Percentiles rank a stretch among this genome's conserved stretches.
Evolutionary conservation across 2,113 vertebrate genomes (phyloP).

Genomic region (Lepisosteus osseus): DNA sequence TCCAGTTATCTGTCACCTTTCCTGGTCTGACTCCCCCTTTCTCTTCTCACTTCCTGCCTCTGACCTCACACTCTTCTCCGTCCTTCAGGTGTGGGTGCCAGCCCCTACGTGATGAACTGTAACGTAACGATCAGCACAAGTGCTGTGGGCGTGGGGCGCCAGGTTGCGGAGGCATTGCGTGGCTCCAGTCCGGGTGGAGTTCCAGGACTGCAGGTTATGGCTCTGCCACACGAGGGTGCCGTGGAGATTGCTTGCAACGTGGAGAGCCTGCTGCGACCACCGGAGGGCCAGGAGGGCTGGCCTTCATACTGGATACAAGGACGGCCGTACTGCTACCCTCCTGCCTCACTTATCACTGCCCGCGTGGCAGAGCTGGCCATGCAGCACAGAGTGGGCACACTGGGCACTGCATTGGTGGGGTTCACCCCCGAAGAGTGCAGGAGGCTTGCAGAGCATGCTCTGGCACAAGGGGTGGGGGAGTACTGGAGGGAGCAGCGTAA

Average conservation of each 20-base stretch:
- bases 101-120: slow-evolving; percentile 70
- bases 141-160: slow-evolving; percentile 52
- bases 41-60: not conserved
- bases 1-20: not conserved
- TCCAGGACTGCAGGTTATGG: slow-evolving; percentile 63
- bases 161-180: slow-evolving; percentile 48
- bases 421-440: slow-evolving; percentile 62
- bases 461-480: slow-evolving; percentile 51
- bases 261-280: slow-evolving; percentile 51
- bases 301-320: slow-evolving; percentile 48
- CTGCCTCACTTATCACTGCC: slow-evolving; percentile 49
- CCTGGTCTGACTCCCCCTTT: slow-evolving; percentile 4
- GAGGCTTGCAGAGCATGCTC: slow-evolving; percentile 52
- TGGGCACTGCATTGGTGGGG: slow-evolving; percentile 58
- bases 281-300: slow-evolving; percentile 25
- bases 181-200: slow-evolving; percentile 52
- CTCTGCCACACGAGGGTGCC: slow-evolving; percentile 59
- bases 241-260: slow-evolving; percentile 69
- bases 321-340: slow-evolving; percentile 50
- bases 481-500: slow-evolving; percentile 61
- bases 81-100: slow-evolving; percentile 58
- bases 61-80: slow-evolving; percentile 2
- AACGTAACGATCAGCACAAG: slow-evolving; percentile 64
- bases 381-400: slow-evolving; percentile 36
- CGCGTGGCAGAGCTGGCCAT: slow-evolving; percentile 54